These are phyloP conservation scores for Pollenia amentaria DNA, from an alignment of 2,888 invertebrate species.

Conservation along the genomic window DNA sequence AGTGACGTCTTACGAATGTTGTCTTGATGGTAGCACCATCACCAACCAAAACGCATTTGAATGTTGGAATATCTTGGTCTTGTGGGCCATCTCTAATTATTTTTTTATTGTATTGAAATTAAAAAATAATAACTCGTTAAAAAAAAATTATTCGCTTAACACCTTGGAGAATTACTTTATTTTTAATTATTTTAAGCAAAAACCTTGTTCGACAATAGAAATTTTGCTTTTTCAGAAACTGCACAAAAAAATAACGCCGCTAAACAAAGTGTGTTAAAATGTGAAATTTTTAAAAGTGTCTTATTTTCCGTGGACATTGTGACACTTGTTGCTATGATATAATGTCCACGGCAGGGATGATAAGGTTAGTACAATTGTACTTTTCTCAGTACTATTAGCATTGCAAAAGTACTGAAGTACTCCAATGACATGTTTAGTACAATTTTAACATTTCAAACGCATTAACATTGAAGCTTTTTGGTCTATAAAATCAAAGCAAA, in stretches of 20 bases:
- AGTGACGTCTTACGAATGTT: conserved; percentile 99
- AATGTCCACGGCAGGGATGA: no score
- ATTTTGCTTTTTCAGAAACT: conserved; percentile 59
- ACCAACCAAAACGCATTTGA: conserved; percentile 98
- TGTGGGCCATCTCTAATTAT: conserved; percentile 86
- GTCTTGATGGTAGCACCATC: conserved; percentile 99
- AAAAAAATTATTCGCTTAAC: conserved; percentile 25
- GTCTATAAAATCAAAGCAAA: no score
- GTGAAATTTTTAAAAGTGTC: no score
- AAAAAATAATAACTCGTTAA: neutral
- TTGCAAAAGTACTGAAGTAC: no score
- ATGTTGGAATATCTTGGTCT: conserved; percentile 95
- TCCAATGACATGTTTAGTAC: no score
- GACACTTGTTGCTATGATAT: no score
- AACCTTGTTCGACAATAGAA: conserved; percentile 40
- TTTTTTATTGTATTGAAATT: conserved; percentile 25
- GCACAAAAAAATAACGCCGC: conserved; percentile 69
- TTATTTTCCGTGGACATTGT: no score
- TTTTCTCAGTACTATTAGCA: no score
- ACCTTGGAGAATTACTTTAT: conserved; percentile 21
- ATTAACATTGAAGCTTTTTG: no score
- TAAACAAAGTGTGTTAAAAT: conserved; percentile 47
- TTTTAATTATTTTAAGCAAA: conserved; percentile 19
- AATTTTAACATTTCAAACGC: no score
- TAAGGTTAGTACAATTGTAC: no score